A percentile compares a stretch with the other conserved stretches of the same genome.
phyloP scores from a whole-genome alignment of 1,140 invertebrate genomes.

The Drosophila pseudoananassae region DNA sequence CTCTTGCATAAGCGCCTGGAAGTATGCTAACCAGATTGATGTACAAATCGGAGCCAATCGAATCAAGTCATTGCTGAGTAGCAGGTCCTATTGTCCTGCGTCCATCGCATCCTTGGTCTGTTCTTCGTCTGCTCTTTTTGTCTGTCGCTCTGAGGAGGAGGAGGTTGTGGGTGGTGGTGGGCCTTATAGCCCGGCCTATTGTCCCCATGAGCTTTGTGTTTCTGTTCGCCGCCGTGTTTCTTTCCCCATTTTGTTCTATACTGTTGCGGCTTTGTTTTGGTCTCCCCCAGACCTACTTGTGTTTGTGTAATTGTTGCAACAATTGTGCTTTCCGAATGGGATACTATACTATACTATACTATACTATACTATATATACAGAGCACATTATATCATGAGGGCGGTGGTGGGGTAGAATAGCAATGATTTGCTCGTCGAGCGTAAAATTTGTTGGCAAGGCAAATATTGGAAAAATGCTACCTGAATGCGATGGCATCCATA shows the following conservation, averaged over 20 bases:
- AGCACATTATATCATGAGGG: conserved; percentile 13
- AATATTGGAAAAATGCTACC: conserved; percentile 15
- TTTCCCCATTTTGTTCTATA: conserved; percentile 3
- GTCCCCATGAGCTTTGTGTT: conserved; percentile 50
- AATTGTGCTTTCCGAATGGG: conserved; percentile 61
- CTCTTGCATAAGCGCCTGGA: conserved; percentile 1
- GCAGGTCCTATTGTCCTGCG: conserved; percentile 19
- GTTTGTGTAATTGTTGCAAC: conserved; percentile 79
- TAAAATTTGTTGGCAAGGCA: conserved; percentile 43
- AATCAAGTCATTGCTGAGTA: conserved; percentile 25
- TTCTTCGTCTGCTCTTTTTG: conserved; percentile 29
- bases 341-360: too few relatives aligned
- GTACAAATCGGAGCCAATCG: not conserved
- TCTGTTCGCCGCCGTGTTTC: conserved; percentile 29
- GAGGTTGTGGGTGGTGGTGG: not conserved
- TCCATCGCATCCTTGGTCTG: conserved; percentile 43
- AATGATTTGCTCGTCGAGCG: conserved; percentile 39
- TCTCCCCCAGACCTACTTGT: conserved; percentile 31
- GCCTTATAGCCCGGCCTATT: conserved; percentile 18
- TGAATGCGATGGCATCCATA: conserved; percentile 4
- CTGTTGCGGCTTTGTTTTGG: conserved; percentile 53
- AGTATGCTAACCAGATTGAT: not conserved
- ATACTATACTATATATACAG: too few relatives aligned
- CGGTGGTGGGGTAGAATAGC: not conserved
- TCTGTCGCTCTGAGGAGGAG: not conserved